Conservation (phyloP, 2,797 vertebrate species). For the Sciurus carolinensis region DNA sequence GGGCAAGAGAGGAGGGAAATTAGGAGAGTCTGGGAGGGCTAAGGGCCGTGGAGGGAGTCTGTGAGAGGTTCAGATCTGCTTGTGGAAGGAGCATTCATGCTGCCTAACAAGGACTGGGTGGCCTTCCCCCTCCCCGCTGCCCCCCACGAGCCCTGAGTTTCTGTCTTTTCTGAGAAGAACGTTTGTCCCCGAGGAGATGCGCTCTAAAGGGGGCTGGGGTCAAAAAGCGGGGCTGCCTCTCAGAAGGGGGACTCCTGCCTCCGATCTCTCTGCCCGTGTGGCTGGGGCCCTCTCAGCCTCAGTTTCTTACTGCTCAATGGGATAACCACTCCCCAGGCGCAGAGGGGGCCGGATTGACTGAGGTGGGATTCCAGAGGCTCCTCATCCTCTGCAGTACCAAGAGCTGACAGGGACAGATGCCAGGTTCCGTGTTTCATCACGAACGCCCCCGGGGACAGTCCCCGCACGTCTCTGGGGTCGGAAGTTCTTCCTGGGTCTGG, state of each 20-base stretch:
- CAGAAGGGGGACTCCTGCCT: neutral
- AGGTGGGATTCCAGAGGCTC: neutral
- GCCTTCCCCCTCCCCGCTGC: neutral
- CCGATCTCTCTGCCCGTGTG: neutral
- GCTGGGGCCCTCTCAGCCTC: neutral
- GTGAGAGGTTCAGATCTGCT: neutral
- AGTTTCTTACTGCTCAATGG: constrained; percentile 29
- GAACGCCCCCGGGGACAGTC: neutral
- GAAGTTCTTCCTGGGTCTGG: neutral
- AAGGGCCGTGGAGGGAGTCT: neutral
- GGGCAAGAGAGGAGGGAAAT: neutral
- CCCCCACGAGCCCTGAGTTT: neutral
- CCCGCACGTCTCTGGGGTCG: neutral
- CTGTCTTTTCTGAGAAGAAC: neutral
- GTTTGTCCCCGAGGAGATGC: neutral
- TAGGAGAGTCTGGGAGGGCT: neutral
- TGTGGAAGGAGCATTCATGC: neutral
- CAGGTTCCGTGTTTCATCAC: neutral
- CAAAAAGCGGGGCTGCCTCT: neutral
- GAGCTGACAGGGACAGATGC: neutral
- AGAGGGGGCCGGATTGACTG: neutral
- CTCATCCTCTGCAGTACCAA: neutral
- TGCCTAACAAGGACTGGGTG: neutral
- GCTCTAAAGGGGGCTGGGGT: neutral
- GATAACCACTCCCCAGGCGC: neutral